A percentile compares a stretch with the other conserved stretches of the same genome.
Evolutionary conservation across 2,888 invertebrate species (phyloP).

Genomic region (Agrochola lota): DNA sequence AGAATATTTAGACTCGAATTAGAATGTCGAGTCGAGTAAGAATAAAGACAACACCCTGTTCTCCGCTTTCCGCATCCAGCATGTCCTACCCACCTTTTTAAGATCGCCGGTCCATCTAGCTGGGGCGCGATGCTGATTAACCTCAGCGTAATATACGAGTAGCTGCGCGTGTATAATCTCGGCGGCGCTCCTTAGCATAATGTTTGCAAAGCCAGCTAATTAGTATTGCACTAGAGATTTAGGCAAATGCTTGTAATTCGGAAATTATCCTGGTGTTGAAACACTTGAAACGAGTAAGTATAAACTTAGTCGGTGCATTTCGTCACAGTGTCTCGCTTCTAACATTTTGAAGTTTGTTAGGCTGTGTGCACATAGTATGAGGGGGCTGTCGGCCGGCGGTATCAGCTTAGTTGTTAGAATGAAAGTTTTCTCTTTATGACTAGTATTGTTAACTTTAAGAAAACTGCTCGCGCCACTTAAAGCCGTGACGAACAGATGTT

Average conservation of each 20-base stretch:
- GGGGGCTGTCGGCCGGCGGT: background rate
- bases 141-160: background rate
- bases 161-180: background rate
- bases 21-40: background rate
- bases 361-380: background rate
- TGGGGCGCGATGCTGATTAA: too few species aligned
- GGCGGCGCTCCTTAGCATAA: background rate
- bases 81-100: too few species aligned
- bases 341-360: background rate
- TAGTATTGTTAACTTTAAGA: background rate
- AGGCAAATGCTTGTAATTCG: slow-evolving; percentile 48
- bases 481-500: background rate
- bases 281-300: too few species aligned
- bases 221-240: background rate
- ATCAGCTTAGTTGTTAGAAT: background rate
- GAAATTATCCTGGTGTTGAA: slow-evolving; percentile 38
- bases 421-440: background rate
- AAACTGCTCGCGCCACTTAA: background rate
- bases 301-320: slow-evolving; percentile 19
- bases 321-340: background rate
- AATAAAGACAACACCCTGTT: too few species aligned
- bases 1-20: background rate
- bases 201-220: slow-evolving; percentile 32
- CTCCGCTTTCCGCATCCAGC: too few species aligned
- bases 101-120: too few species aligned